Evolutionary conservation across 2,888 invertebrate species (phyloP), one percentile per base, ranked within the genome.

Genomic region (Synanthedon myopaeformis): DNA sequence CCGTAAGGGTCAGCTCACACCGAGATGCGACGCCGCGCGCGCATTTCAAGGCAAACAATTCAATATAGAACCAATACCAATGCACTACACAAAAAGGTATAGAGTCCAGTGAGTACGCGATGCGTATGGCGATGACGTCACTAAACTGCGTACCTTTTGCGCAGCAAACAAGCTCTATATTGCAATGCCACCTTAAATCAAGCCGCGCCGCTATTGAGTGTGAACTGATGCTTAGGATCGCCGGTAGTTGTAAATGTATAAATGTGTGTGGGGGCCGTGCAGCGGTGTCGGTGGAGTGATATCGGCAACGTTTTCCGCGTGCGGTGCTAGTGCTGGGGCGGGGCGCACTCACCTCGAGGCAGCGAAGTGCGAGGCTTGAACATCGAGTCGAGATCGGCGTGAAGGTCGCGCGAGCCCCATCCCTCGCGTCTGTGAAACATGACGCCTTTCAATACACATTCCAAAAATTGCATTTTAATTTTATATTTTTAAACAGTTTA

Each of bases 341-440:
- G 61, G 66, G 65, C 58, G 58, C 55, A 76, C 87, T 91, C 90
- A 93, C 93, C 93, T 90, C 92, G 88, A 62, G 93, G 93, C 82
- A 91, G 82, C 65, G 90, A 88, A 69, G 89, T 73, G 64, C 84
- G 82, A 55, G 75, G 64, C 74, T 87, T 89, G 88, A 92, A 92
- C 82, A 92, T 92, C 56, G 91, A 91, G 69, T 93, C 93, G 81
- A 92, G 91, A 70, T 93, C 93, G 52, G 91, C 89, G 68, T 91
- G 90, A 72, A 93, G 76, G 72, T 93, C 93, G 65, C 93, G 90
- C 59, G 93, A 91, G 48, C 89, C 84, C 82, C 86, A 86, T 35
- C 88, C 88, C 58, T 86, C 88, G 65, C 88, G 86, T 64, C 88
- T 86, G 76, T 48, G 56, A 12, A 49, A 49, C 23, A 17, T 23